These are phyloP conservation scores for Ormyrus pomaceus DNA, from an alignment of 2,888 invertebrate genomes.

Conservation along the genomic window DNA sequence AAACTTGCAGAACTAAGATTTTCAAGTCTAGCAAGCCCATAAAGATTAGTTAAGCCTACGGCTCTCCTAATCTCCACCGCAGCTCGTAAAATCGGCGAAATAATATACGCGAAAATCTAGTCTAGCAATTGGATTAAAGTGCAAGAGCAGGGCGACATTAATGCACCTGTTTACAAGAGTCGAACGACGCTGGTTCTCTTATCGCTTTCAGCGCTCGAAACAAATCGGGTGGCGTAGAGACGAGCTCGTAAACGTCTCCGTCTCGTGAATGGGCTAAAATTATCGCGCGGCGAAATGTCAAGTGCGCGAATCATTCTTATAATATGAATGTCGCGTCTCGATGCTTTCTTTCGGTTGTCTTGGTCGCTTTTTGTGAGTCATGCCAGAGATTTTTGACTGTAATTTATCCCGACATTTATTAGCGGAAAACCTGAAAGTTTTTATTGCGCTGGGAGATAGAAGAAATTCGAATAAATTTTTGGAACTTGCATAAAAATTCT, in stretches of 20 bases:
- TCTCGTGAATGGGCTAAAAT: slow-evolving; percentile 67
- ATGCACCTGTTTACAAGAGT: slow-evolving; percentile 19
- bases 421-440: slow-evolving; percentile 19
- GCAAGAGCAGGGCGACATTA: slow-evolving; percentile 3
- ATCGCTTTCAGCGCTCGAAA: slow-evolving; percentile 20
- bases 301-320: slow-evolving; percentile 60
- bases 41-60: too few relatives aligned
- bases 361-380: slow-evolving; percentile 14
- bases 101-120: not conserved
- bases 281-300: slow-evolving; percentile 67
- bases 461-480: slow-evolving; percentile 51
- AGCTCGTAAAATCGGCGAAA: not conserved
- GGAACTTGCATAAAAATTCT: too few relatives aligned
- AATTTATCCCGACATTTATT: slow-evolving; percentile 24
- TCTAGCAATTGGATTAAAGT: not conserved
- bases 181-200: not conserved
- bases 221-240: slow-evolving; percentile 58
- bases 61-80: too few relatives aligned
- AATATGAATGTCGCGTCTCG: slow-evolving; percentile 13
- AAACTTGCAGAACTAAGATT: too few relatives aligned
- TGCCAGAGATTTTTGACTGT: slow-evolving; percentile 11
- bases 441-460: slow-evolving; percentile 30
- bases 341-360: not conserved
- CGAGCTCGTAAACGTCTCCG: slow-evolving; percentile 65
- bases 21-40: too few relatives aligned